Evolutionary conservation across 2,113 vertebrate species (phyloP).

Genomic region (Eurypyga helias): DNA sequence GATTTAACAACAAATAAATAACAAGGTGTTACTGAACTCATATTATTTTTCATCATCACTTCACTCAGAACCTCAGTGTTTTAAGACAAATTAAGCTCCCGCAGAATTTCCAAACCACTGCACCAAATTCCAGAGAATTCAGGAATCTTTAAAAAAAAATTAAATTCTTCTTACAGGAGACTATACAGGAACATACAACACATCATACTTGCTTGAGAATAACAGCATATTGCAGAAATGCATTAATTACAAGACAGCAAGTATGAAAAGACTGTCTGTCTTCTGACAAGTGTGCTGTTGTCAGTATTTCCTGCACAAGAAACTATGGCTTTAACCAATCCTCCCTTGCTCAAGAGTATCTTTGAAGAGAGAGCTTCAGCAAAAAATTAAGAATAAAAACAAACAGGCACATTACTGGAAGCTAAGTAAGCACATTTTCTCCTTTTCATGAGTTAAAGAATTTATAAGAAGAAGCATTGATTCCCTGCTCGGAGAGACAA

Average conservation of each 20-base stretch:
- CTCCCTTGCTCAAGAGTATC: not conserved
- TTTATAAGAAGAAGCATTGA: not conserved
- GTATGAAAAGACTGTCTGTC: not conserved
- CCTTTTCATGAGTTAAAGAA: not conserved
- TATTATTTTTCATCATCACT: not conserved
- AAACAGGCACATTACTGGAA: not conserved
- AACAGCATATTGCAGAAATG: not conserved
- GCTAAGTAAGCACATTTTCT: slow-evolving; percentile 2
- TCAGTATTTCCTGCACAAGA: not conserved
- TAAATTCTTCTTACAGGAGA: not conserved
- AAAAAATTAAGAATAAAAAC: slow-evolving; percentile 19
- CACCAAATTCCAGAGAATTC: not conserved
- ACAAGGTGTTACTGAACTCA: not conserved
- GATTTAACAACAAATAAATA: not conserved
- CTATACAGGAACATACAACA: not conserved
- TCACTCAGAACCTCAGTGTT: not conserved
- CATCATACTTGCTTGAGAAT: not conserved
- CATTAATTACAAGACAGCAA: slow-evolving; percentile 23
- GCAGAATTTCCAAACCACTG: not conserved
- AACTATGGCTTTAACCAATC: not conserved
- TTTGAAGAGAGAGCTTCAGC: not conserved
- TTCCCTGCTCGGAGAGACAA: not conserved
- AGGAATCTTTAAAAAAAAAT: not conserved
- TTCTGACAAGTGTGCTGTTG: slow-evolving; percentile 1
- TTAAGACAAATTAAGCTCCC: not conserved